Evolutionary conservation across 2,888 invertebrate species (phyloP).

Genomic region (Heliconius charithonia): DNA sequence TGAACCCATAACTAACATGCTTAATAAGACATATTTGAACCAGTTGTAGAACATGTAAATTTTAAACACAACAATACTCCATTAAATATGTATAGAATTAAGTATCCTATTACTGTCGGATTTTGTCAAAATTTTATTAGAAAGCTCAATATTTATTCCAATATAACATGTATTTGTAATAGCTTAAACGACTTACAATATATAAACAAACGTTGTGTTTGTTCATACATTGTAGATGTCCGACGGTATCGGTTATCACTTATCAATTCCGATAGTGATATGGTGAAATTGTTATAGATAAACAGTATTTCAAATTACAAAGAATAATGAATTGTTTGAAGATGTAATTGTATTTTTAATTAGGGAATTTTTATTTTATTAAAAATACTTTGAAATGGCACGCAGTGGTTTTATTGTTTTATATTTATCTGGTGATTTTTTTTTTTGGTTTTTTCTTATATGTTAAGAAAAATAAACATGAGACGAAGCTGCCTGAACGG

Average conservation of each 20-base stretch:
- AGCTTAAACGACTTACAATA: slow-evolving; percentile 1
- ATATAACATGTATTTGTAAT: background rate
- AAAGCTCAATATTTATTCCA: slow-evolving; percentile 12
- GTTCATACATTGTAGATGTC: slow-evolving; percentile 6
- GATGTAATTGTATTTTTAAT: slow-evolving; percentile 47
- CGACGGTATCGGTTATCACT: slow-evolving; percentile 19
- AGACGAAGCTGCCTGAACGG: no score
- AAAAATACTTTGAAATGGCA: slow-evolving; percentile 43
- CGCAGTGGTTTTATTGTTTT: slow-evolving; percentile 22
- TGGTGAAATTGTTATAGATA: slow-evolving; percentile 40
- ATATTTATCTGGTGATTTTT: background rate
- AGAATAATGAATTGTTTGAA: slow-evolving; percentile 43
- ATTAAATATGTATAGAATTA: slow-evolving; percentile 2
- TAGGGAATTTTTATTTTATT: slow-evolving; percentile 49
- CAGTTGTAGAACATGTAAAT: background rate
- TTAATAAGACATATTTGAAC: background rate
- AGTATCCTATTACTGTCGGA: slow-evolving; percentile 8
- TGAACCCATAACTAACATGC: background rate
- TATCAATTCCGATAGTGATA: background rate
- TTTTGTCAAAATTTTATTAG: background rate
- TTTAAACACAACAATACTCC: background rate
- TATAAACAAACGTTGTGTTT: background rate
- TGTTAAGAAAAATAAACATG: no score
- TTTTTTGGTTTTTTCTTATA: no score
- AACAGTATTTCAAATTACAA: slow-evolving; percentile 47